Base-by-base conservation (phyloP, 2,888 invertebrate genomes). In the Hypselothyrea guttata region DNA sequence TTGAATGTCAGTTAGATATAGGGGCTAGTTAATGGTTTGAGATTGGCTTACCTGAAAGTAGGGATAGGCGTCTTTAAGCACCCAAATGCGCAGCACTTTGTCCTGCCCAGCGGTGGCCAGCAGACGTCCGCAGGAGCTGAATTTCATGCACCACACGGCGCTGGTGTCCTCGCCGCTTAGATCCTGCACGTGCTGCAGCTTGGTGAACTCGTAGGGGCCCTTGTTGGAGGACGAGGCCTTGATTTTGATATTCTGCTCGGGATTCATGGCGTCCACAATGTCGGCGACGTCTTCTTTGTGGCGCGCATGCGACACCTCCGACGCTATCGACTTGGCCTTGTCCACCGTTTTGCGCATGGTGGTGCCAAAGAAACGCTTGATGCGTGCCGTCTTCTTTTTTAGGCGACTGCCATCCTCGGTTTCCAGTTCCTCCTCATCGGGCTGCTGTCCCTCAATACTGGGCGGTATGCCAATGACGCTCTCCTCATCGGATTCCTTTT, bases 131-230 rank as follows among this genome's bases (percentile, higher is more conserved):
- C 98, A 99, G 54, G 95, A 95, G 53, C 98, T 98, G 90, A 98
- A 99, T 91, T 98, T 98, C 95, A 99, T 98, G 87, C 98, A 98
- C 99, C 99, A 99, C 75, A 99, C 97, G 1, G 99, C 97, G 40
- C 98, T 97, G 8, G 94, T 93, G 89, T 98, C 97, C 55, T 94
- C 96, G 1, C 94, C 94, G 57, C 93, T 94, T 77, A 97, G 91
- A 86, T 96, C 95, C 92, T 96, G 96, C 0, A 98, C 96, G 76
- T 97, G 95, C 87, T 97, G 94, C 16, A 98, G 92, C 70, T 95
- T 94, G 45, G 97, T 96, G 90, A 99, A 99, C 90, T 99, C 98
- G 87, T 97, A 97, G 0, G 98, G 98, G 0, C 98, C 98, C 88
- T 98, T 98, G 89, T 98, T 98, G 56, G 97, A 97, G 86, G 96